Conservation (phyloP, 1,140 invertebrate genomes). For the Pseudomyrmex dendroicus region DNA sequence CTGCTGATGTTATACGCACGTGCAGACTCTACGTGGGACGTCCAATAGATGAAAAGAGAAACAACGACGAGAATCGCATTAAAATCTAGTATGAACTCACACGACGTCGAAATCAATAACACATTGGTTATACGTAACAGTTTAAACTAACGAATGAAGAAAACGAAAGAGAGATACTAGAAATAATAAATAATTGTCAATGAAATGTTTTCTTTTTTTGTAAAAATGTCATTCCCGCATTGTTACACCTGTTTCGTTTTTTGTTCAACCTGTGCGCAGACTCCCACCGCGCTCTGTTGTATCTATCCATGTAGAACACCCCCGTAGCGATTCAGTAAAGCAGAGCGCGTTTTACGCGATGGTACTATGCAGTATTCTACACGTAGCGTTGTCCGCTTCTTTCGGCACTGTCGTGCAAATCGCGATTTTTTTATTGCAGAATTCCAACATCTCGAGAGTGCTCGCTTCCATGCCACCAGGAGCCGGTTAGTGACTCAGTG, state of each 20-base stretch:
- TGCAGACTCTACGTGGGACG: no score
- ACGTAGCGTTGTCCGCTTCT: slow-evolving; percentile 66
- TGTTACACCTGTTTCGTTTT: neutral
- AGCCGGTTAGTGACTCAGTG: slow-evolving; percentile 74
- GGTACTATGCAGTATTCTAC: slow-evolving; percentile 74
- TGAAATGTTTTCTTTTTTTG: neutral
- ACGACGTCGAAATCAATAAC: neutral
- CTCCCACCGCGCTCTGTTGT: neutral
- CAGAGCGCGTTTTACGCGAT: slow-evolving; percentile 77
- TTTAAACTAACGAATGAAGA: neutral
- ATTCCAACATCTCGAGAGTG: slow-evolving; percentile 64
- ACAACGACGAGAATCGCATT: no score
- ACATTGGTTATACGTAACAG: neutral
- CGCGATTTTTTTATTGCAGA: slow-evolving; percentile 64
- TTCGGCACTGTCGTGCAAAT: slow-evolving; percentile 68
- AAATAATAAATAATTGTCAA: neutral
- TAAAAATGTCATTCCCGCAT: neutral
- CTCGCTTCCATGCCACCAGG: slow-evolving; percentile 78
- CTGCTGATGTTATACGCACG: no score
- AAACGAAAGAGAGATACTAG: neutral
- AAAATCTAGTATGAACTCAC: neutral
- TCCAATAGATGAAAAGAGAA: no score
- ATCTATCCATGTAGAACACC: slow-evolving; percentile 52
- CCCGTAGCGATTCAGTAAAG: slow-evolving; percentile 56
- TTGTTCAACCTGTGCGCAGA: slow-evolving; percentile 24